A percentile compares a stretch with the other conserved stretches of the same genome.
These are phyloP conservation scores for Pachyseris speciosa DNA, from an alignment of 64 coral and sea anemone species.

Conservation along the genomic window DNA sequence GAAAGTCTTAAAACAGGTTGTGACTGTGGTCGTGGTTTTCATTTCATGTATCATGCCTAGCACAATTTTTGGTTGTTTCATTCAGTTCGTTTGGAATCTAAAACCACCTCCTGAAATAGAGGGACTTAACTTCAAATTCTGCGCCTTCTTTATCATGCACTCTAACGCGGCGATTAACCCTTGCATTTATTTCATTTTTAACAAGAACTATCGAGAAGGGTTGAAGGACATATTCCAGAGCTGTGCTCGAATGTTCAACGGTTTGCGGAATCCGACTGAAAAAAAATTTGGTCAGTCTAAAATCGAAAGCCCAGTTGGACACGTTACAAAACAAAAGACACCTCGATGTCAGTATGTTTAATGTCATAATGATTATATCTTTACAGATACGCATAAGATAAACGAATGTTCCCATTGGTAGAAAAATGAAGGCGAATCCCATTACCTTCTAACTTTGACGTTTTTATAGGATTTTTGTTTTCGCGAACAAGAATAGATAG, in stretches of 20 bases:
- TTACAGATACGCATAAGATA: not conserved
- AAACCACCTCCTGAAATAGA: not conserved
- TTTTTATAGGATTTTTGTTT: too few relatives aligned
- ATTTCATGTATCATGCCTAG: conserved; percentile 10
- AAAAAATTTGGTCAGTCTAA: not conserved
- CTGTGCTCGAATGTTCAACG: not conserved
- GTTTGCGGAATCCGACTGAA: not conserved
- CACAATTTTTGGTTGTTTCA: conserved; percentile 17
- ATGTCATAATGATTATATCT: not conserved
- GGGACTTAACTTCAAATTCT: conserved; percentile 34
- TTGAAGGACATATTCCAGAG: conserved; percentile 29
- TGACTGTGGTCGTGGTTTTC: conserved; percentile 23
- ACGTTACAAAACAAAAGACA: not conserved
- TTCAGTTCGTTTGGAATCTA: not conserved
- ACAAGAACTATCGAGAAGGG: conserved; percentile 69
- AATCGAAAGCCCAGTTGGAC: not conserved
- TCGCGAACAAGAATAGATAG: too few relatives aligned
- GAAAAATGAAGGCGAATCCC: too few relatives aligned
- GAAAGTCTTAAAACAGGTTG: conserved; percentile 36
- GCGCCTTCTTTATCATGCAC: conserved; percentile 52
- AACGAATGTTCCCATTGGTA: not conserved
- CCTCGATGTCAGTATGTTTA: conserved; percentile 3
- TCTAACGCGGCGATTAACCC: conserved; percentile 59
- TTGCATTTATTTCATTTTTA: conserved; percentile 71
- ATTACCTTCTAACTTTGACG: too few relatives aligned